phyloP scores from a whole-genome alignment of 2,113 vertebrate genomes.

The Pionites leucogaster region DNA sequence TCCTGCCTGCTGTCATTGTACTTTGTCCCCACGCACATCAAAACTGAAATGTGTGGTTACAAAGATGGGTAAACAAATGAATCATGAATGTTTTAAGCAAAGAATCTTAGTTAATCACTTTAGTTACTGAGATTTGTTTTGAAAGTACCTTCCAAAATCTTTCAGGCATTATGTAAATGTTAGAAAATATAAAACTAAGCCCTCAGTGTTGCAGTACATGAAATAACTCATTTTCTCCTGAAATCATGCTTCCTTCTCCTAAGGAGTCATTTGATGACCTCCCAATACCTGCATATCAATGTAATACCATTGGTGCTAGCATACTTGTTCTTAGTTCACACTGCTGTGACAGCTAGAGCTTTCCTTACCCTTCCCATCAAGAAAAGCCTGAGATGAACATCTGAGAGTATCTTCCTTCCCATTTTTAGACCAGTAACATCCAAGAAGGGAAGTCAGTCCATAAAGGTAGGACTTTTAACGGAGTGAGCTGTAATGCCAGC shows the following conservation, averaged over 20 bases:
- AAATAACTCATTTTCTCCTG: neutral
- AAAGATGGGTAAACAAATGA: neutral
- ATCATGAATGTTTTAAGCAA: neutral
- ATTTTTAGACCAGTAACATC: neutral
- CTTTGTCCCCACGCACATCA: neutral
- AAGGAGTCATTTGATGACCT: neutral
- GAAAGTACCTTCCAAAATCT: neutral
- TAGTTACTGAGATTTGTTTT: neutral
- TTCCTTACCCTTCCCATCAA: neutral
- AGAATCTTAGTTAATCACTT: neutral
- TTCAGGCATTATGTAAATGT: neutral
- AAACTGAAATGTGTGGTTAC: neutral
- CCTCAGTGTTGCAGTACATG: neutral
- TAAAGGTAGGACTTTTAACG: neutral
- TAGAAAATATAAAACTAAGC: neutral
- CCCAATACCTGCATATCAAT: neutral
- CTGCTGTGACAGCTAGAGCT: neutral
- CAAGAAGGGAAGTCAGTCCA: neutral
- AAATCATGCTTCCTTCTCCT: neutral
- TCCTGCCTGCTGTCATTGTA: neutral
- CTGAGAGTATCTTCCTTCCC: neutral
- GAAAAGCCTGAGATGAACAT: neutral
- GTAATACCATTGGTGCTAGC: neutral
- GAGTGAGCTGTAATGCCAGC: neutral
- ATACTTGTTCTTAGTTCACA: neutral